These are phyloP conservation scores for Balearica regulorum DNA, from an alignment of 2,797 vertebrate genomes.

Conservation along the genomic window DNA sequence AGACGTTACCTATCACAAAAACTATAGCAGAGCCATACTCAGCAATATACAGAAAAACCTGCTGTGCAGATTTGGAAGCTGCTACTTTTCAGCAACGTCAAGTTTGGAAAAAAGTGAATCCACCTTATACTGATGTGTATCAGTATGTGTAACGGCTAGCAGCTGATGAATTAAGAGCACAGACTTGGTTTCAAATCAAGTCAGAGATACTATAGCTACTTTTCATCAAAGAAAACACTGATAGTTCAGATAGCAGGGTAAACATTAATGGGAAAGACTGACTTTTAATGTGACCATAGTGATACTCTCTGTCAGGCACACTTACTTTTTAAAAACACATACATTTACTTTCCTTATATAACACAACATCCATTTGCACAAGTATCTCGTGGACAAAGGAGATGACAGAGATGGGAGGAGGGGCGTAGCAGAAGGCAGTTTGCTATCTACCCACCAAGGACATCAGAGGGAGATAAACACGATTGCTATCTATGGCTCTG, in stretches of 20 bases:
- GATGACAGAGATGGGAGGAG: neutral
- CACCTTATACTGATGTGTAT: neutral
- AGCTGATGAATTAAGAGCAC: neutral
- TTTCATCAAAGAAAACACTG: neutral
- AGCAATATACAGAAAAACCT: neutral
- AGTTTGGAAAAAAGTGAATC: neutral
- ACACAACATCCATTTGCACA: neutral
- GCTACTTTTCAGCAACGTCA: neutral
- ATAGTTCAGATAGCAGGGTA: neutral
- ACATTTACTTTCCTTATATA: neutral
- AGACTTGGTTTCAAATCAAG: neutral
- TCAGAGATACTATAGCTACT: neutral
- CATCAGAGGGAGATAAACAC: neutral
- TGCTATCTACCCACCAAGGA: neutral
- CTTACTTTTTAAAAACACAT: neutral
- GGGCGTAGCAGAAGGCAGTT: neutral
- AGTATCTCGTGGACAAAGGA: neutral
- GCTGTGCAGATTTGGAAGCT: neutral
- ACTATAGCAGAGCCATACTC: accelerated
- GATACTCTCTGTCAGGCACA: neutral
- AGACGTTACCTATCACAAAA: neutral
- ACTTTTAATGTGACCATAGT: neutral
- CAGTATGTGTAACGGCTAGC: neutral
- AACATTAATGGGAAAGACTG: neutral
- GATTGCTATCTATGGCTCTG: neutral